Conservation (phyloP, 2,888 invertebrate genomes). For the Dione juno region DNA sequence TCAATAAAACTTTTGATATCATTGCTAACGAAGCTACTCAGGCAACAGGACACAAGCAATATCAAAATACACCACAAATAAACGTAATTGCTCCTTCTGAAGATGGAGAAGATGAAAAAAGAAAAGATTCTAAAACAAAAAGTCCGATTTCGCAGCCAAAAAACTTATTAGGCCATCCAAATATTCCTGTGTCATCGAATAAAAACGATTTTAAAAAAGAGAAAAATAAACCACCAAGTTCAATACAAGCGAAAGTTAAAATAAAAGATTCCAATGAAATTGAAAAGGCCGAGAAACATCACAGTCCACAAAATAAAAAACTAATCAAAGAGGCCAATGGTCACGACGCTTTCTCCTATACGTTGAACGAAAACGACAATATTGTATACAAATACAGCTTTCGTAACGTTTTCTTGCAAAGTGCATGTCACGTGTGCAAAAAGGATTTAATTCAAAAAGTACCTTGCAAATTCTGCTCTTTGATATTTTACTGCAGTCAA, state of each 20-base stretch:
- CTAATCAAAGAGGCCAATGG: conserved; percentile 52
- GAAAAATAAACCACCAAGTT: conserved; percentile 75
- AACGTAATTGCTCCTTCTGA: conserved; percentile 66
- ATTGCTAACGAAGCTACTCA: conserved; percentile 67
- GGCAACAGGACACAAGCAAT: conserved; percentile 47
- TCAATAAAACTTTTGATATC: conserved; percentile 74
- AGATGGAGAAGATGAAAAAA: conserved; percentile 53
- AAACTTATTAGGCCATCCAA: conserved; percentile 81
- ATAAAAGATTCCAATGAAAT: conserved; percentile 71
- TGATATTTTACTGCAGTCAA: conserved; percentile 86
- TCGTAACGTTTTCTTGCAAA: conserved; percentile 85
- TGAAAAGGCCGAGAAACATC: conserved; percentile 54
- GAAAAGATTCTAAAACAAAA: conserved; percentile 51
- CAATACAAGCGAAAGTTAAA: conserved; percentile 70
- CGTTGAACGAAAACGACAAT: conserved; percentile 82
- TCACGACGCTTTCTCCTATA: conserved; percentile 58
- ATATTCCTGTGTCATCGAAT: conserved; percentile 82
- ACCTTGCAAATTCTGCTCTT: conserved; percentile 80
- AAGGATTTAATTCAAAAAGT: conserved; percentile 64
- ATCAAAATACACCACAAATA: conserved; percentile 63
- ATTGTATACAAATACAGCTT: conserved; percentile 86
- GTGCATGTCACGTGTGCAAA: conserved; percentile 82
- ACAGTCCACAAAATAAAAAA: conserved; percentile 44
- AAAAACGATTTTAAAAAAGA: conserved; percentile 79
- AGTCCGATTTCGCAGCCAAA: conserved; percentile 76